Conservation (phyloP, 2,113 vertebrate genomes). For the Paracanthobrama guichenoti region DNA sequence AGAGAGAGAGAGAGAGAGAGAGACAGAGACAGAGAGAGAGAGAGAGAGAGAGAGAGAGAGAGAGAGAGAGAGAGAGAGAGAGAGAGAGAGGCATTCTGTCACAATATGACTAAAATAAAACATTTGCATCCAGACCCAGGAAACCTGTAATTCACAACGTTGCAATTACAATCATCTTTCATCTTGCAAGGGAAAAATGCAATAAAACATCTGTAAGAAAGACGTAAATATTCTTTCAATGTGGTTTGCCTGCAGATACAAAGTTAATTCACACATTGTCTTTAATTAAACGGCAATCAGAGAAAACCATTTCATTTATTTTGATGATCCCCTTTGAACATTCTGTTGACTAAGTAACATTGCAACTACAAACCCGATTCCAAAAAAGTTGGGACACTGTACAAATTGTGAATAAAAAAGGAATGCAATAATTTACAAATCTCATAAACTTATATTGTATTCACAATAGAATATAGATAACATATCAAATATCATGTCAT, state of each 20-base stretch:
- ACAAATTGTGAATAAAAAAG: too few species aligned
- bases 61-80: too few species aligned
- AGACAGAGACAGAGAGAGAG: neutral
- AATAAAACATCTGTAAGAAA: neutral
- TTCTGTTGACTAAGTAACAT: too few species aligned
- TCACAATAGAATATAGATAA: too few species aligned
- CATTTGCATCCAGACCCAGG: neutral
- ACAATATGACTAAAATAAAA: constrained; percentile 29
- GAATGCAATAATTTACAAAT: too few species aligned
- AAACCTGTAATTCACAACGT: constrained; percentile 35
- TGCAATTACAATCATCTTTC: constrained; percentile 43
- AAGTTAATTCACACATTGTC: constrained; percentile 7
- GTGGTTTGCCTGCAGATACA: neutral
- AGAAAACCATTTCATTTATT: neutral
- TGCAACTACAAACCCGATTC: too few species aligned
- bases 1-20: neutral
- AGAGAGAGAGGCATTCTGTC: neutral
- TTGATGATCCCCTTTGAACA: too few species aligned
- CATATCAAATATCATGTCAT: too few species aligned
- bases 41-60: too few species aligned
- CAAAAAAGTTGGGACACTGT: too few species aligned
- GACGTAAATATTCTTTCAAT: constrained; percentile 13
- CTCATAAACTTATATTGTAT: too few species aligned
- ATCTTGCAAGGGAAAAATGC: neutral
- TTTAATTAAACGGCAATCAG: constrained; percentile 10